A percentile compares a stretch with the other conserved stretches of the same genome.
Conservation (phyloP, 2,888 invertebrate genomes). For the Spisula subtruncata region DNA sequence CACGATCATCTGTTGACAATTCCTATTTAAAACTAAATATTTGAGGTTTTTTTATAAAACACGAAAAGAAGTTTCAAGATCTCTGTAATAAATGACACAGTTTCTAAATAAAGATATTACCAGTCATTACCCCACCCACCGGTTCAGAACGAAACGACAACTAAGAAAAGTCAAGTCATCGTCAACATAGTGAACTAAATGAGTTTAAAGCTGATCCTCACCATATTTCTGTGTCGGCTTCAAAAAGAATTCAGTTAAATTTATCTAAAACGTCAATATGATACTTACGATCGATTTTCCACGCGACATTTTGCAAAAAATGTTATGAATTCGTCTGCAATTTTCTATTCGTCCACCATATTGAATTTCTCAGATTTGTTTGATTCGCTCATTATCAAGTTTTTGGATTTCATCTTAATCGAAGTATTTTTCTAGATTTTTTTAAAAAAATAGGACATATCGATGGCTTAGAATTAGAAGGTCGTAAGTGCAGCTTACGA, state of each 20-base stretch:
- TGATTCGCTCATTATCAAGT: neutral
- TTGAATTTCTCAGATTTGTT: constrained; percentile 2
- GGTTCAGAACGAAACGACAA: neutral
- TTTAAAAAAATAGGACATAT: too few relatives aligned
- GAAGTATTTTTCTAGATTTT: too few relatives aligned
- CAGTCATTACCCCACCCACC: constrained; percentile 22
- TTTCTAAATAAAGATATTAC: constrained; percentile 21
- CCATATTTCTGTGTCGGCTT: neutral
- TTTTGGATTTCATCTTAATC: too few relatives aligned
- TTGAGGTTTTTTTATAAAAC: too few relatives aligned
- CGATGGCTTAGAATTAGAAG: too few relatives aligned
- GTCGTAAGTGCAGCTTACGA: too few relatives aligned
- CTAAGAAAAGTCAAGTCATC: neutral
- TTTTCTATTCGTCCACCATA: constrained; percentile 56
- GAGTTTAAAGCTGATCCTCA: neutral
- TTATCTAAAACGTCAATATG: neutral
- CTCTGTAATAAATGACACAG: neutral
- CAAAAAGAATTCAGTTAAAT: neutral
- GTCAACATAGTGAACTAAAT: neutral
- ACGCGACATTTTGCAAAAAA: constrained; percentile 53
- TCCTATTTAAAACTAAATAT: too few relatives aligned
- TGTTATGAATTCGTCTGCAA: constrained; percentile 59
- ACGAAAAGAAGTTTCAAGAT: neutral
- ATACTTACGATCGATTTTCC: constrained; percentile 61
- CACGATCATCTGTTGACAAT: too few relatives aligned